Base-by-base conservation (phyloP, 2,797 vertebrate species). In the Micropoecilia bifurca region DNA sequence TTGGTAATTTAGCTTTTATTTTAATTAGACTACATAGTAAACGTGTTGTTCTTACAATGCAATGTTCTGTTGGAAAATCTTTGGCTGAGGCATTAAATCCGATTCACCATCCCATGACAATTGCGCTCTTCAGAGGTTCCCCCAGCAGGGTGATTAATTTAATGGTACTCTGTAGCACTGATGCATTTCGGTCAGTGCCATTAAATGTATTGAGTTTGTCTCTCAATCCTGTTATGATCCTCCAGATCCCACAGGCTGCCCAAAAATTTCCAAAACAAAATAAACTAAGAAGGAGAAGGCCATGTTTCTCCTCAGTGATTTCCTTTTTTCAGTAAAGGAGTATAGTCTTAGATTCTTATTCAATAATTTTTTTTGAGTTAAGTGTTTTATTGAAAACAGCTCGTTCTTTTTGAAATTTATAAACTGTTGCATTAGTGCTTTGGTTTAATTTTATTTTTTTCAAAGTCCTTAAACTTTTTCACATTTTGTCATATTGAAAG, bases 381-480 rank as follows among this genome's bases (percentile, higher is more conserved):
- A 46, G 76, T 74, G 57, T 76, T 74, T 73, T 28, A 33, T 28
- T 28, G 28, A 55, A 36, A 85, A 75, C 75, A 36, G 80, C 66
- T 14, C 45, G 80, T 71, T 61, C 61, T 83, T 80, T 78, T 57
- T 83, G 80, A 30, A 14, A 83, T 87, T 78, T 80, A 71, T 16
- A 71, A 71, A 28, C 43, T 45, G 22, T 69, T 69, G 4, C 12
- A 4, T 63, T 36, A 41, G 63, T 13, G 22, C 22, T 43, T 39
- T 20, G 61, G 3, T 39, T 66, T 66, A 0, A 36, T 66, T 66
- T 66, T 1, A 36, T 66, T 66, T 20, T 39, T 39, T 22, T n/a
- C 39, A 43, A 8, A 20, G 6, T 2, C 22, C 1, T 28, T 71
- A 28, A 46, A 71, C n/a, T 16, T 28, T 28, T 28, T 28, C 25